Evolutionary conservation across 2,797 vertebrate species (phyloP).

Genomic region (Acanthurus lineatus): DNA sequence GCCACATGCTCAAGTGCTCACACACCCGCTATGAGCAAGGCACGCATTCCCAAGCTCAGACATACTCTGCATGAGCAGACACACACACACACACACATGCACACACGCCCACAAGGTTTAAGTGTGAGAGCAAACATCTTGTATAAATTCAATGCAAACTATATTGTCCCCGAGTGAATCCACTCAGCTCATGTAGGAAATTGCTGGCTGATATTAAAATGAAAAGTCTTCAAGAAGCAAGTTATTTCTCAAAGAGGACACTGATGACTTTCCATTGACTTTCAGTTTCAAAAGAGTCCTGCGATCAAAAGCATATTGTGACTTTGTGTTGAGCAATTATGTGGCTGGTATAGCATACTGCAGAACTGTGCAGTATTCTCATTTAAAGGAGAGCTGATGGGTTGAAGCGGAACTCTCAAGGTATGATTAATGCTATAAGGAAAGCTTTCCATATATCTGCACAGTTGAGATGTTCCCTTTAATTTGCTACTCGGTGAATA

Average conservation of each 20-base stretch:
- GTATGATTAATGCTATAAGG: conserved; percentile 59
- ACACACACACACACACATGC: conserved; percentile 33
- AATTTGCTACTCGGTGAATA: conserved; percentile 40
- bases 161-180: conserved; percentile 14
- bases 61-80: conserved; percentile 31
- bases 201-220: conserved; percentile 31
- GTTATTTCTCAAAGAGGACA: conserved; percentile 26
- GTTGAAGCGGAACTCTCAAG: conserved; percentile 45
- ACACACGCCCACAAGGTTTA: conserved; percentile 42
- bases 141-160: conserved; percentile 21
- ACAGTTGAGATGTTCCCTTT: conserved; percentile 51
- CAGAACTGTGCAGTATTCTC: conserved; percentile 19
- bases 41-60: conserved; percentile 36
- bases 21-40: conserved; percentile 24
- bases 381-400: conserved; percentile 37
- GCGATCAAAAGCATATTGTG: conserved; percentile 27
- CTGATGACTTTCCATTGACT: conserved; percentile 49
- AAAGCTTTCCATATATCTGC: conserved; percentile 43
- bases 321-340: conserved; percentile 40
- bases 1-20: conserved; percentile 72
- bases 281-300: conserved; percentile 33
- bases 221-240: conserved; percentile 11
- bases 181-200: conserved; percentile 19
- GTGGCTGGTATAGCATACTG: conserved; percentile 6
- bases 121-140: conserved; percentile 45